phyloP scores from a whole-genome alignment of 1,140 invertebrate genomes.

The Aphidius gifuensis region DNA sequence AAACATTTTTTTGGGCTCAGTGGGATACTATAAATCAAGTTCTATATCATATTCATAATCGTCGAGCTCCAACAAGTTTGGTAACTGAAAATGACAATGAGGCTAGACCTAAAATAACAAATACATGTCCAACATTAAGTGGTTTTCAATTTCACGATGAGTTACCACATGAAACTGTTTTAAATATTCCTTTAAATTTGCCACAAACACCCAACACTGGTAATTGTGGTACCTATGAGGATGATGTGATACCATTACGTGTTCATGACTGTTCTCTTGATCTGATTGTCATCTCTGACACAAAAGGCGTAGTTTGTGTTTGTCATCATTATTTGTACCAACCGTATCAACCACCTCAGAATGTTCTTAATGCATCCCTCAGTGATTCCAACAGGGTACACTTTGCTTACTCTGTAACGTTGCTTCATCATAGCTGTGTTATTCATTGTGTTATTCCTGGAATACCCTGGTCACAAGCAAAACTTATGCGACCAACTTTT shows the following conservation, averaged over 20 bases:
- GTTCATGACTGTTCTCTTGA: conserved; percentile 79
- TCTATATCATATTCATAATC: conserved; percentile 76
- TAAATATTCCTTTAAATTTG: conserved; percentile 80
- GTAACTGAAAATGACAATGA: conserved; percentile 65
- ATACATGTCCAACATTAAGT: conserved; percentile 66
- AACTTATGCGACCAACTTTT: conserved; percentile 71
- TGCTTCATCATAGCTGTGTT: conserved; percentile 77
- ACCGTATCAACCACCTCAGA: conserved; percentile 61
- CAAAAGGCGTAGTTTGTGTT: conserved; percentile 73
- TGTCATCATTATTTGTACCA: conserved; percentile 84
- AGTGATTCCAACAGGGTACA: conserved; percentile 67
- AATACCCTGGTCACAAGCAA: conserved; percentile 71
- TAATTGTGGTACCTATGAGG: conserved; percentile 69
- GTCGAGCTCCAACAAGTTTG: conserved; percentile 63
- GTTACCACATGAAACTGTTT: conserved; percentile 78
- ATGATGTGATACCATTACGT: conserved; percentile 72
- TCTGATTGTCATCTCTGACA: conserved; percentile 71
- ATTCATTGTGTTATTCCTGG: conserved; percentile 78
- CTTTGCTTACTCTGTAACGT: conserved; percentile 78
- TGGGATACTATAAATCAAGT: conserved; percentile 76
- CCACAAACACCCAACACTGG: conserved; percentile 64
- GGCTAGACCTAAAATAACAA: conserved; percentile 54
- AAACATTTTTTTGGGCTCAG: conserved; percentile 77
- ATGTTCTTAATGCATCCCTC: conserved; percentile 55
- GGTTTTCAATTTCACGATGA: conserved; percentile 81